phyloP scores from a whole-genome alignment of 2,797 vertebrate genomes.

The Hemibagrus guttatus region DNA sequence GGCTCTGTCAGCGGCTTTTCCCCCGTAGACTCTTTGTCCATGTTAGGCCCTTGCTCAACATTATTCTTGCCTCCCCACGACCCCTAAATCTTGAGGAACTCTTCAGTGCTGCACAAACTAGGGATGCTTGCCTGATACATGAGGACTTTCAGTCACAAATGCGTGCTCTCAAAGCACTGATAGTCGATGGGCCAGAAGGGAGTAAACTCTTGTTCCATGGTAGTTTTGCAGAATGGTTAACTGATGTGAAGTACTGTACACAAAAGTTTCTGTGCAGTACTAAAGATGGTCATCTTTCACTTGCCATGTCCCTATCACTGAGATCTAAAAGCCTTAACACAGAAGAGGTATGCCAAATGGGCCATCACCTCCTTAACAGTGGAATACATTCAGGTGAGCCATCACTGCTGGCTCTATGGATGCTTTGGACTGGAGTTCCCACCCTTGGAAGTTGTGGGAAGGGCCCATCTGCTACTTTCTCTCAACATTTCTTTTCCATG shows the following conservation, averaged over 20 bases:
- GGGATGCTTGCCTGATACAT: conserved; percentile 61
- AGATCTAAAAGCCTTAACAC: conserved; percentile 64
- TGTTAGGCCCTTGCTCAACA: conserved; percentile 75
- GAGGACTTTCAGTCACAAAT: conserved; percentile 74
- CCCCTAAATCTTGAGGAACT: conserved; percentile 72
- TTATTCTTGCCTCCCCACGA: conserved; percentile 72
- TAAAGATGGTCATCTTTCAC: conserved; percentile 77
- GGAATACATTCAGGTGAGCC: conserved; percentile 71
- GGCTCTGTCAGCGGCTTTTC: conserved; percentile 84
- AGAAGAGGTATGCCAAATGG: conserved; percentile 71
- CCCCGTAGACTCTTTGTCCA: conserved; percentile 72
- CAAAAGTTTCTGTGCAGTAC: conserved; percentile 79
- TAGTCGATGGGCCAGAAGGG: conserved; percentile 66
- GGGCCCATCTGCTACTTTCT: not conserved
- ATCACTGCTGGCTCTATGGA: conserved; percentile 78
- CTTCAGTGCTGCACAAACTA: conserved; percentile 71
- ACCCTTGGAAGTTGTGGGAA: conserved; percentile 53
- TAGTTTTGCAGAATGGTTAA: conserved; percentile 85
- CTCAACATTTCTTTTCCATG: not conserved
- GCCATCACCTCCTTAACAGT: conserved; percentile 74
- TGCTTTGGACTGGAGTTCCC: conserved; percentile 77
- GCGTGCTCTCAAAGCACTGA: conserved; percentile 66
- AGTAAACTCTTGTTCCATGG: conserved; percentile 79
- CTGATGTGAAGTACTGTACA: conserved; percentile 83
- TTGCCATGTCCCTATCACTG: conserved; percentile 77